Evolutionary conservation across 2,797 vertebrate genomes (phyloP).

Genomic region (Rallus crepitans): DNA sequence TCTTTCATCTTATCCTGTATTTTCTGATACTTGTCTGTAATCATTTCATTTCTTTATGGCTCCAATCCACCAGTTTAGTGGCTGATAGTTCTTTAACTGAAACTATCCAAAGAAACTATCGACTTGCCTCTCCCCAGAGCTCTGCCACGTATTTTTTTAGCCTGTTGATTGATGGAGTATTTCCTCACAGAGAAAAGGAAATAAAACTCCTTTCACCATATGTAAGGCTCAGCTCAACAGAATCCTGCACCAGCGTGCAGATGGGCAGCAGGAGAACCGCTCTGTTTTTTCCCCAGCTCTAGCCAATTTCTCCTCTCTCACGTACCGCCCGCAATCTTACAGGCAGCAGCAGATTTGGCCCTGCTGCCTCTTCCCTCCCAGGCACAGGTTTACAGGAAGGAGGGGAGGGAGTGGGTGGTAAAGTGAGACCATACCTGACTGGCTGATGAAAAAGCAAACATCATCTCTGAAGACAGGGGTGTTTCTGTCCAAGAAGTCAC

Average conservation of each 20-base stretch:
- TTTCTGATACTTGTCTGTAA: not conserved
- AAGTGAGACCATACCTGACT: constrained; percentile 87
- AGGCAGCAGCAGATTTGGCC: not conserved
- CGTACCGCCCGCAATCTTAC: accelerated
- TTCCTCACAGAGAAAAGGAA: not conserved
- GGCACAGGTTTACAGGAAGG: not conserved
- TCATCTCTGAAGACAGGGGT: constrained; percentile 97
- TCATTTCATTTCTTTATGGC: not conserved
- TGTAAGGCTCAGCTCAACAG: not conserved
- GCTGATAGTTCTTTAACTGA: not conserved
- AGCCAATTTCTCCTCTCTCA: accelerated
- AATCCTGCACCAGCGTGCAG: not conserved
- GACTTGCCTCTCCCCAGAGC: not conserved
- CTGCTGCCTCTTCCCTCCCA: not conserved
- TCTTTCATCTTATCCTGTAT: not conserved
- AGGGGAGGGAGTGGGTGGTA: not conserved
- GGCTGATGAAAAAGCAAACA: constrained; percentile 99
- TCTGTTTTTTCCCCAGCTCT: not conserved
- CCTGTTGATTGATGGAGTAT: not conserved
- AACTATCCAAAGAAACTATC: not conserved
- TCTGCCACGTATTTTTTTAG: not conserved
- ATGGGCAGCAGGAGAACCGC: not conserved
- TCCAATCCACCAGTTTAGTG: not conserved
- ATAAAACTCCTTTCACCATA: not conserved
- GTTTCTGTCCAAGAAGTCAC: constrained; percentile 98